Evolutionary conservation across 2,797 vertebrate species (phyloP).

Genomic region (Acrossocheilus wenchowensis): DNA sequence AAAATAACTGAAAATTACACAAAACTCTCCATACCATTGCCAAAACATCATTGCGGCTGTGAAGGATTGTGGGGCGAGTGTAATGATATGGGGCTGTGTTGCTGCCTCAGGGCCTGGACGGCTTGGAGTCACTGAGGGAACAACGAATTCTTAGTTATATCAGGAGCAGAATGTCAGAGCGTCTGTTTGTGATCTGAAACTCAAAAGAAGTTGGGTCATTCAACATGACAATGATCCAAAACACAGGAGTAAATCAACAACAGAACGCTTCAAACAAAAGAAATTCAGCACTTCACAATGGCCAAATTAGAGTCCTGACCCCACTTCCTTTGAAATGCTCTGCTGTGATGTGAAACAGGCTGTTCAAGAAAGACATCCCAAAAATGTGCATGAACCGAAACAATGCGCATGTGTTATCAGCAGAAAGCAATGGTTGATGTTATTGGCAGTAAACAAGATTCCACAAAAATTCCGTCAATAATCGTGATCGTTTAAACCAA

Average conservation of each 20-base stretch:
- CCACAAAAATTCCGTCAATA: slow-evolving; percentile 35
- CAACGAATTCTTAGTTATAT: slow-evolving; percentile 28
- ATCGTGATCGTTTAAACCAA: slow-evolving; percentile 34
- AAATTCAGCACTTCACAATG: slow-evolving; percentile 24
- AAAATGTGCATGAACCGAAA: slow-evolving; percentile 41
- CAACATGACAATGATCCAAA: slow-evolving; percentile 43
- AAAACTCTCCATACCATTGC: neutral
- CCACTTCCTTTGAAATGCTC: slow-evolving; percentile 40
- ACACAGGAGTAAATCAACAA: slow-evolving; percentile 46
- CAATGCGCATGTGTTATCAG: slow-evolving; percentile 28
- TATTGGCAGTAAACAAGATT: slow-evolving; percentile 41
- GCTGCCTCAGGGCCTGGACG: slow-evolving; percentile 30
- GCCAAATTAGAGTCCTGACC: slow-evolving; percentile 40
- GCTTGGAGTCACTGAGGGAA: slow-evolving; percentile 26
- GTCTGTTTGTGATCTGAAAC: slow-evolving; percentile 50
- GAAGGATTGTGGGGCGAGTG: slow-evolving; percentile 10
- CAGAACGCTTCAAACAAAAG: slow-evolving; percentile 38
- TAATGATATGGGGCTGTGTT: slow-evolving; percentile 42
- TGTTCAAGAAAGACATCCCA: slow-evolving; percentile 32
- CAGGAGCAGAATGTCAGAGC: slow-evolving; percentile 36
- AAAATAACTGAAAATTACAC: neutral
- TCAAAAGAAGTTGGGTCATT: slow-evolving; percentile 39
- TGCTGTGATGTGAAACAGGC: slow-evolving; percentile 43
- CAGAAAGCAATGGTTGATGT: slow-evolving; percentile 19
- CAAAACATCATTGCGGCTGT: slow-evolving; percentile 26